phyloP scores from a whole-genome alignment of 2,888 invertebrate species.

The Lagria hirta region DNA sequence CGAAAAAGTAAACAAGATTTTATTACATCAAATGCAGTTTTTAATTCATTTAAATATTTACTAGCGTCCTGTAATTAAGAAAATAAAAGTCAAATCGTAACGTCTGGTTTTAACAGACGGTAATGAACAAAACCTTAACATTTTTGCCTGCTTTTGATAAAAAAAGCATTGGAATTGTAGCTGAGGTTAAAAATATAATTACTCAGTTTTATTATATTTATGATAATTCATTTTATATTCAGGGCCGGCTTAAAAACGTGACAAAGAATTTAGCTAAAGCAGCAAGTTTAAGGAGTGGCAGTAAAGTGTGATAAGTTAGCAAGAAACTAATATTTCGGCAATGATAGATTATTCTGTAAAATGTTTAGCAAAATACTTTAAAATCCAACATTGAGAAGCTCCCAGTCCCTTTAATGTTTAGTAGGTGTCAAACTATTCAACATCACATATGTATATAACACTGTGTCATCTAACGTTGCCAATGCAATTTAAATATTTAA shows the following conservation, averaged over 20 bases:
- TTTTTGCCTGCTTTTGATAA: constrained; percentile 12
- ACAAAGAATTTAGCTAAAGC: neutral
- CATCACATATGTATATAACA: too few relatives aligned
- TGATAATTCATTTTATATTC: constrained; percentile 12
- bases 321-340: too few relatives aligned
- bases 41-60: constrained; percentile 9
- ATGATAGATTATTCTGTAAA: too few relatives aligned
- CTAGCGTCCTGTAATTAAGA: neutral
- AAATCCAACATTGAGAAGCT: too few relatives aligned
- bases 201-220: constrained; percentile 11
- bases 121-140: constrained; percentile 23
- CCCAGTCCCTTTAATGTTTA: too few relatives aligned
- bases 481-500: too few relatives aligned
- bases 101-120: constrained; percentile 9
- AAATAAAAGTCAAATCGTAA: constrained; percentile 7
- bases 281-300: neutral
- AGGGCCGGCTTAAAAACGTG: neutral
- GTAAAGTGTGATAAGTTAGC: too few relatives aligned
- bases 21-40: constrained; percentile 4
- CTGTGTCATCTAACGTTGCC: too few relatives aligned
- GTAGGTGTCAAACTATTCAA: too few relatives aligned
- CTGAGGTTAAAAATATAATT: constrained; percentile 21
- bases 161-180: constrained; percentile 9
- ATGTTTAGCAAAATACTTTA: too few relatives aligned
- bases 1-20: constrained; percentile 4